These are phyloP conservation scores for Limnodromus scolopaceus DNA, from an alignment of 2,797 vertebrate genomes.

Conservation along the genomic window DNA sequence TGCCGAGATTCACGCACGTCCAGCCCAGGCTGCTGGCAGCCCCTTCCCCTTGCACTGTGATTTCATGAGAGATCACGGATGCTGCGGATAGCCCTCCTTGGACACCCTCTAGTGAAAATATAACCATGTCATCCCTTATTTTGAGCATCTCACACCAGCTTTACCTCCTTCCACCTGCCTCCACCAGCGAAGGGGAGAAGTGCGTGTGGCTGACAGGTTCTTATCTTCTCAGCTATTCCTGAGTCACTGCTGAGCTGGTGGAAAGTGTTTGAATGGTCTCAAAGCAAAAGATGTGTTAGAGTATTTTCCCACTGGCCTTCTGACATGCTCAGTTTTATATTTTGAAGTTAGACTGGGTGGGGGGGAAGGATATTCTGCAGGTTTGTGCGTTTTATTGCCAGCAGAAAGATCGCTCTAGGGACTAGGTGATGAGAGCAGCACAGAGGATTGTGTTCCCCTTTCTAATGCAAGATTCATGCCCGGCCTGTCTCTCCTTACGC, in stretches of 20 bases:
- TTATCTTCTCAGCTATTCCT: not conserved
- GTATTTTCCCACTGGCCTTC: not conserved
- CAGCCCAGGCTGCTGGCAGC: not conserved
- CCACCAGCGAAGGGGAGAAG: not conserved
- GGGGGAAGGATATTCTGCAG: not conserved
- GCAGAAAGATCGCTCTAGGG: constrained; percentile 16
- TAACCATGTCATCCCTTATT: not conserved
- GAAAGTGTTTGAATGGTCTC: not conserved
- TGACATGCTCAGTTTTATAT: not conserved
- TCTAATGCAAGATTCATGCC: constrained; percentile 70
- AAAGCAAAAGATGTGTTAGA: not conserved
- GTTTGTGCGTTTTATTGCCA: not conserved
- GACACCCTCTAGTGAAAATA: not conserved
- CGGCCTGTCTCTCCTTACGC: constrained; percentile 45
- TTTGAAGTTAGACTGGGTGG: not conserved
- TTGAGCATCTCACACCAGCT: not conserved
- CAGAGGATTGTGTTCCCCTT: constrained; percentile 8
- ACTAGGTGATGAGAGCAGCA: constrained; percentile 39
- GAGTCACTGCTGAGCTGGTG: not conserved
- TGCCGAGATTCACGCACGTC: not conserved
- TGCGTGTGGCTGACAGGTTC: fast-evolving
- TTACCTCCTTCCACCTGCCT: not conserved
- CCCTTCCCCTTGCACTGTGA: not conserved
- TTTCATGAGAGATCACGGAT: not conserved
- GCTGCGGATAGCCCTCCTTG: not conserved